phyloP scores from a whole-genome alignment of 1,140 invertebrate species.

The Trichogramma pretiosum region DNA sequence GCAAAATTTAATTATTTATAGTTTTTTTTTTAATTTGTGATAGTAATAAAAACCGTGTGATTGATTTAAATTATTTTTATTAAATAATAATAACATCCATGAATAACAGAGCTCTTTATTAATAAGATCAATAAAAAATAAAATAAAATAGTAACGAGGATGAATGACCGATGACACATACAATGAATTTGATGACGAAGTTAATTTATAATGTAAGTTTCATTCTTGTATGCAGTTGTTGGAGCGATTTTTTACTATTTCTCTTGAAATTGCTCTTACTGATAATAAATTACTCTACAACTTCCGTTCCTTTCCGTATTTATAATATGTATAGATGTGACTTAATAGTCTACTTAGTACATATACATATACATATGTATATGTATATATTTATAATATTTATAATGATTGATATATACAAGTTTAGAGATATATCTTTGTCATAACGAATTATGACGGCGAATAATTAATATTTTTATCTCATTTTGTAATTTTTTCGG shows the following conservation, averaged over 20 bases:
- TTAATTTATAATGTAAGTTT: no score
- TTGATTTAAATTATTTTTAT: slow-evolving; percentile 32
- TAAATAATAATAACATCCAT: slow-evolving; percentile 25
- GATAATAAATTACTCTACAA: slow-evolving; percentile 7
- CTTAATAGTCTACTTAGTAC: slow-evolving; percentile 21
- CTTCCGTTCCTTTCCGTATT: slow-evolving; percentile 26
- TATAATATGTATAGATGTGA: slow-evolving; percentile 37
- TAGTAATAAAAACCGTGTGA: slow-evolving; percentile 23
- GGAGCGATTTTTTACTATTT: slow-evolving; percentile 28
- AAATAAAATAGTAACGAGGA: slow-evolving; percentile 28
- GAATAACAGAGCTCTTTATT: slow-evolving; percentile 13
- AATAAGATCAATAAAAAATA: slow-evolving; percentile 21
- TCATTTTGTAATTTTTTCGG: slow-evolving; percentile 5
- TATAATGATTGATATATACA: slow-evolving; percentile 31
- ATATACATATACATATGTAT: slow-evolving; percentile 28
- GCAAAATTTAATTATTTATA: slow-evolving; percentile 41
- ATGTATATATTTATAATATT: slow-evolving; percentile 23
- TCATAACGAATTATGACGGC: no score
- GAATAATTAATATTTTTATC: no score
- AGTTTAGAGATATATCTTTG: slow-evolving; percentile 29
- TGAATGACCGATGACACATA: slow-evolving; percentile 13
- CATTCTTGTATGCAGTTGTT: no score
- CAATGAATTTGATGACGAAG: no score
- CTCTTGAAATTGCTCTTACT: slow-evolving; percentile 13
- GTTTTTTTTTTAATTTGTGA: slow-evolving; percentile 37